Conservation (phyloP, 1,140 invertebrate species). For the Grapholita molesta region DNA sequence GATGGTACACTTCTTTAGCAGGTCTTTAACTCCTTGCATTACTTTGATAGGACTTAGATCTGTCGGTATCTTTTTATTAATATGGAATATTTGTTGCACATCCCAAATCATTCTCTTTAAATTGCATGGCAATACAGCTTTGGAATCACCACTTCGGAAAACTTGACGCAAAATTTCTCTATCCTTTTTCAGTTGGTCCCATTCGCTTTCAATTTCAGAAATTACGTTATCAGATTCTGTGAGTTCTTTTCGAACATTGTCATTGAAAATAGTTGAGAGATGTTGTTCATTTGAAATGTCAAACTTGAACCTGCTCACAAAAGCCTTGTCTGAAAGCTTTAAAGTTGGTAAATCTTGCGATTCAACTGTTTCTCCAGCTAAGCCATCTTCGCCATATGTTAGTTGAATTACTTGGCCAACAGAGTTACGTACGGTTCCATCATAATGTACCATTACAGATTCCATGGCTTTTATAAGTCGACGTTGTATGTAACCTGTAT, state of each 20-base stretch:
- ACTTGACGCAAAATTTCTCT: slow-evolving; percentile 90
- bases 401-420: slow-evolving; percentile 98
- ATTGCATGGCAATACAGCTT: slow-evolving; percentile 98
- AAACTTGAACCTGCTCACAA: slow-evolving; percentile 97
- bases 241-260: slow-evolving; percentile 96
- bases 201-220: slow-evolving; percentile 95
- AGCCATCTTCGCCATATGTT: slow-evolving; percentile 98
- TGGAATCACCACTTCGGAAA: slow-evolving; percentile 90
- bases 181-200: slow-evolving; percentile 95
- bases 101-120: slow-evolving; percentile 99
- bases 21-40: slow-evolving; percentile 91
- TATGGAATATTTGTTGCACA: slow-evolving; percentile 99
- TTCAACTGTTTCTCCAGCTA: slow-evolving; percentile 97
- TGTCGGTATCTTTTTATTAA: slow-evolving; percentile 94
- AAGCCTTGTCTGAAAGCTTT: slow-evolving; percentile 96
- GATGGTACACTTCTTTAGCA: slow-evolving; percentile 94
- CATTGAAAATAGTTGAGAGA: slow-evolving; percentile 92
- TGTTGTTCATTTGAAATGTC: slow-evolving; percentile 97
- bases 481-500: slow-evolving; percentile 99
- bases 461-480: slow-evolving; percentile 99
- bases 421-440: slow-evolving; percentile 97
- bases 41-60: slow-evolving; percentile 96
- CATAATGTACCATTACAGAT: slow-evolving; percentile 99
- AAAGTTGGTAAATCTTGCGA: slow-evolving; percentile 97
- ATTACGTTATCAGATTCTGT: slow-evolving; percentile 95